Base-by-base conservation (phyloP, 2,888 invertebrate species). In the Perizoma affinitatum region DNA sequence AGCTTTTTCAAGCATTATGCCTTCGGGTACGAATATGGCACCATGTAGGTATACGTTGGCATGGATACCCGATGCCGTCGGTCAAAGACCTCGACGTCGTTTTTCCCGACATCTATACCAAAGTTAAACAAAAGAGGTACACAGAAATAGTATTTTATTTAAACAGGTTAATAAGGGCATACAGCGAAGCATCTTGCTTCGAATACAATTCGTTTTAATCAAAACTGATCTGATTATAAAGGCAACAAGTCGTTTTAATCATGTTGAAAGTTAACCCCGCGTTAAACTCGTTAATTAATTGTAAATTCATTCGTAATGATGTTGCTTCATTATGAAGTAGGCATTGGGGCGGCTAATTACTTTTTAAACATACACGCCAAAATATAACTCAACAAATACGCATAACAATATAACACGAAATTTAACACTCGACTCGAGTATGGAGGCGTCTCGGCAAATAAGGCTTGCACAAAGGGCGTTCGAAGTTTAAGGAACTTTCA, bases 11-110 rank as follows among this genome's bases (percentile, higher is more conserved):
- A 74, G 71, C 74, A 73, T 73, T 1, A 74, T 69, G 74, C 70
- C 71, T 22, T 22, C 22, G 22, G 22, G 22, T 22, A 22, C 66
- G 77, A 75, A 81, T 75, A 77, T 80, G 71, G 71, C 68, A 65
- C 71, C 78, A 75, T 76, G 77, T 80, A 86, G 80, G 80, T 84
- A 84, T 80, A 71, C 80, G 87, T 90, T 79, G 80, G 82, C 74
- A 86, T 86, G 78, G 84, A 75, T 79, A 87, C 88, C 73, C 74
- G 71, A 82, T 77, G 82, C 84, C 84, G 83, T 84, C 86, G 90
- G 89, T 87, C 90, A 84, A 83, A 82, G 89, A 90, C 88, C 91
- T 83, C 81, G 72, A 62, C 78, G 84, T 82, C 85, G 84, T 3
- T 22, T 22, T 22, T 82, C 85, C 86, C 84, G 87, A 87, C 88